Conservation (phyloP, 2,113 vertebrate genomes). For the Pterocles burchelli region DNA sequence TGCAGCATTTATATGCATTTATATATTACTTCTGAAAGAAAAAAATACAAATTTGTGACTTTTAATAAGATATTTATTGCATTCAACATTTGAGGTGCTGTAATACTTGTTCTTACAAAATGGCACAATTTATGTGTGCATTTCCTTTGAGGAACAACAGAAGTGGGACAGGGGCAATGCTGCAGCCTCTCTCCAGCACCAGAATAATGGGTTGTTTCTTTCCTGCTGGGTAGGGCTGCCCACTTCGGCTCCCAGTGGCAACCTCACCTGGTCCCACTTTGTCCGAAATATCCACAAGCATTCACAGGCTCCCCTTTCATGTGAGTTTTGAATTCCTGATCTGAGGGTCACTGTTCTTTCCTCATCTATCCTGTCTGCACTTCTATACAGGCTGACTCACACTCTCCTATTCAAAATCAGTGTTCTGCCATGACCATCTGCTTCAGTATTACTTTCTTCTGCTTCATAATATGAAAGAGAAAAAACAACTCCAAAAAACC, state of each 20-base stretch:
- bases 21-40: background rate
- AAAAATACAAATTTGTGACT: background rate
- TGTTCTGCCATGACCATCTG: conserved; percentile 15
- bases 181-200: background rate
- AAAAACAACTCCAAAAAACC: background rate
- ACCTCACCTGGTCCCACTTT: background rate
- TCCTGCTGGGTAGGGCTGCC: rapidly evolving
- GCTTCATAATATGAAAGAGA: background rate
- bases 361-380: background rate
- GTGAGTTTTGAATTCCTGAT: background rate
- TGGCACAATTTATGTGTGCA: background rate
- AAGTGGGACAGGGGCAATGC: background rate
- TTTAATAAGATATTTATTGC: background rate
- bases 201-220: background rate
- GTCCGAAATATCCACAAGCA: background rate
- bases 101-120: background rate
- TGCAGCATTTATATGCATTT: background rate
- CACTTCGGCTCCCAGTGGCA: rapidly evolving
- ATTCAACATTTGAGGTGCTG: background rate
- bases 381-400: background rate
- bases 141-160: background rate
- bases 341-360: background rate
- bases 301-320: background rate
- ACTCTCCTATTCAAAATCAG: background rate
- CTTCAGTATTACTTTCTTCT: background rate